A percentile compares a stretch with the other conserved stretches of the same genome.
These are phyloP conservation scores for Drosophila emarginata DNA, from an alignment of 2,888 invertebrate genomes.

Conservation along the genomic window DNA sequence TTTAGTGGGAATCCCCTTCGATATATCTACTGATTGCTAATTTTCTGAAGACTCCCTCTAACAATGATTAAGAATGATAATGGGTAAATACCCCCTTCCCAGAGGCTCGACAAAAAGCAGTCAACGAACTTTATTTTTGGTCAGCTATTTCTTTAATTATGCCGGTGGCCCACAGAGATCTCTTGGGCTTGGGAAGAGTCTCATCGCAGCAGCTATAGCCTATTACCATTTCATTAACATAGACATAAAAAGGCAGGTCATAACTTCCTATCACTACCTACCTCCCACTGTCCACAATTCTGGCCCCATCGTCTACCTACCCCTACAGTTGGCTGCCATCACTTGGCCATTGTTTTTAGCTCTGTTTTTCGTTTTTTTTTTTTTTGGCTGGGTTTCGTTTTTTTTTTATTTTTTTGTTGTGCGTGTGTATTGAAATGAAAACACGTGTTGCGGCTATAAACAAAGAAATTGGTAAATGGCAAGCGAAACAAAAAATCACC, in stretches of 20 bases:
- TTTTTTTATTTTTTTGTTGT: background rate
- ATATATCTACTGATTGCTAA: background rate
- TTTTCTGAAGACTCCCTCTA: background rate
- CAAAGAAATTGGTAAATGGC: slow-evolving; percentile 67
- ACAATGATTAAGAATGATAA: background rate
- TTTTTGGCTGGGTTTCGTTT: background rate
- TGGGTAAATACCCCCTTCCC: background rate
- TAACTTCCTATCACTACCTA: slow-evolving; percentile 15
- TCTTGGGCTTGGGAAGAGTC: slow-evolving; percentile 15
- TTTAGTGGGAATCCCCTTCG: too few relatives aligned
- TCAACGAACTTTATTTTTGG: slow-evolving; percentile 7
- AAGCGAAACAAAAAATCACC: slow-evolving; percentile 39
- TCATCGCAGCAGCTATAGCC: slow-evolving; percentile 19
- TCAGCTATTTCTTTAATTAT: slow-evolving; percentile 39
- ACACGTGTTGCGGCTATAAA: slow-evolving; percentile 76
- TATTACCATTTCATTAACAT: slow-evolving; percentile 77
- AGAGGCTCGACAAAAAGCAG: background rate
- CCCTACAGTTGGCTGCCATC: background rate
- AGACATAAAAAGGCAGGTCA: slow-evolving; percentile 64
- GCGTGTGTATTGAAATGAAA: slow-evolving; percentile 58
- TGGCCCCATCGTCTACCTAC: background rate
- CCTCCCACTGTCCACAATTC: background rate
- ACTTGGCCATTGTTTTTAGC: background rate
- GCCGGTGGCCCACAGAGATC: slow-evolving; percentile 15
- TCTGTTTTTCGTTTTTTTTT: background rate